Evolutionary conservation across 1,140 invertebrate species (phyloP), one percentile per base, ranked within the genome.

Genomic region (Physella acuta): DNA sequence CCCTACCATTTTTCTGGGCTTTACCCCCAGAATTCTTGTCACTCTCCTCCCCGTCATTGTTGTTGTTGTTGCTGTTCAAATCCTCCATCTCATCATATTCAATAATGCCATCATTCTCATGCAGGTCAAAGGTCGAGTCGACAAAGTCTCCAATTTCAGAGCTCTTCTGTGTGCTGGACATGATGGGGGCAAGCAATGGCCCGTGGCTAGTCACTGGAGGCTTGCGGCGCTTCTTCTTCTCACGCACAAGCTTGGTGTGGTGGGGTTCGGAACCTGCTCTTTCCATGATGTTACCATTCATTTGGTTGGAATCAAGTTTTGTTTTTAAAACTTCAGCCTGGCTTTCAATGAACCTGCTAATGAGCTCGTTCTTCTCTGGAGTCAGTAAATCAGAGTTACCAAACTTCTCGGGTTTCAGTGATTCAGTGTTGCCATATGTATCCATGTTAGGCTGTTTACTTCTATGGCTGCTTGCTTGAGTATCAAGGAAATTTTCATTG

Each of bases 161-260:
- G 51, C 76, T 78, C 61, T 78, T 78, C 30, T 78, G 76, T n/a
- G 76, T 78, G 52, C 75, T 76, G 2, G 76, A 78, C 76, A 78
- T 78, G 16, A 76, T 61, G 20, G 76, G 76, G 0, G 73, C 65
- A 26, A 63, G 55, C 51, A 78, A 65, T 4, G 68, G 63, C 16
- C 63, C 55, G 3, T 63, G 60, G 31, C 64, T 53, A 52, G 52
- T 51, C 3, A 49, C 34, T 31, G 44, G 44, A 2, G 55, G 55
- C 24, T 28, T 51, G 31, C 26, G 30, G 24, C 16, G 39, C 39
- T 64, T 51, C 20, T 8, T 49, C 61, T 31, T n/a, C 20, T 4
- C 37, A 1, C 14, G 8, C 26, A 11, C 28, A 11, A 14, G 16
- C 14, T 28, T 8, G 53, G 16, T 26, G 11, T 16, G 11, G 16